Evolutionary conservation across 2,888 invertebrate genomes (phyloP).

Genomic region (Dolichopus griseipennis): DNA sequence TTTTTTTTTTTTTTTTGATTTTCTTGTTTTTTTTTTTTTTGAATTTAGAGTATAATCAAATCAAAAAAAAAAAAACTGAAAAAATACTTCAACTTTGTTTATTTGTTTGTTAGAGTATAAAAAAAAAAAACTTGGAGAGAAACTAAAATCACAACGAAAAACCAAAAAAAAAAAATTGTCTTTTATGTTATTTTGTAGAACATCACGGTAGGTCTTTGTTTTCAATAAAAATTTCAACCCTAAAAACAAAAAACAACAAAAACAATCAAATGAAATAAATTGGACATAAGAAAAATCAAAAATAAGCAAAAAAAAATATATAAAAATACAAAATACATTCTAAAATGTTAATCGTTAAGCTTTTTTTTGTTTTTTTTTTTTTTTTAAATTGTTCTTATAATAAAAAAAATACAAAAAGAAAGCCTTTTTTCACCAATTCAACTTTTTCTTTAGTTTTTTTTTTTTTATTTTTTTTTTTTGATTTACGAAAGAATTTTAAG

Average conservation of each 20-base stretch:
- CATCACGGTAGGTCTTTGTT: not conserved
- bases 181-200: slow-evolving; percentile 4
- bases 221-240: slow-evolving; percentile 6
- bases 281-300: not conserved
- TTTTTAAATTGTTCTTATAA: not conserved
- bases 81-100: not conserved
- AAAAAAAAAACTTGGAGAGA: too few relatives aligned
- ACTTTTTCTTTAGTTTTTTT: not conserved
- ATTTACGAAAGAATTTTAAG: not conserved
- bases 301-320: too few relatives aligned
- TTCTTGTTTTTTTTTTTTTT: not conserved
- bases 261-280: not conserved
- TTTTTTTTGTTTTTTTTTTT: not conserved
- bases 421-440: not conserved
- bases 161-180: not conserved
- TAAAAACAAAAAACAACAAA: not conserved
- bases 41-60: not conserved
- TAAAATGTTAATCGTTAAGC: not conserved
- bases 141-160: not conserved
- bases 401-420: not conserved
- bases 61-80: too few relatives aligned
- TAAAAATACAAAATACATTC: not conserved
- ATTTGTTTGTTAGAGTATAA: not conserved
- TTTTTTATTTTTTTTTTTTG: too few relatives aligned
- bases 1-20: not conserved